A percentile compares a stretch with the other conserved stretches of the same genome.
Evolutionary conservation across 2,113 vertebrate genomes (phyloP).

Genomic region (Eretmochelys imbricata): DNA sequence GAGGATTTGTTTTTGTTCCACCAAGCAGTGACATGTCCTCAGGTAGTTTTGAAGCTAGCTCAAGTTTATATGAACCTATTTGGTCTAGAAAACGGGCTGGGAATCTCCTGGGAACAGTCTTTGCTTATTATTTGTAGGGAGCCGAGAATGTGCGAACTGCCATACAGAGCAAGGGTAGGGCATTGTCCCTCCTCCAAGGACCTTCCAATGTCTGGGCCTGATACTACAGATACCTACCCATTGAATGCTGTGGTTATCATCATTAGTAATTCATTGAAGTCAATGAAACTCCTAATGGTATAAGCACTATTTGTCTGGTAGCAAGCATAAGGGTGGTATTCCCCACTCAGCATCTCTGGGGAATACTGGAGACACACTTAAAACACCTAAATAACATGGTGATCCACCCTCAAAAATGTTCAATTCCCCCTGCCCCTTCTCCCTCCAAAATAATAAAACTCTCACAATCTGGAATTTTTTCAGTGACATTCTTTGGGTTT

Average conservation of each 20-base stretch:
- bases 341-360: neutral
- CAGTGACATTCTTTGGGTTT: neutral
- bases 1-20: neutral
- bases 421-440: neutral
- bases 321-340: neutral
- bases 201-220: neutral
- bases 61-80: neutral
- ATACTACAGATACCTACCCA: neutral
- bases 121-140: neutral
- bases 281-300: neutral
- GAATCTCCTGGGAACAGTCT: neutral
- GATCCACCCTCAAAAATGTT: neutral
- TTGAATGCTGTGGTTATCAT: neutral
- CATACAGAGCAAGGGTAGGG: neutral
- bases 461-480: neutral
- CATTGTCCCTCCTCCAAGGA: neutral
- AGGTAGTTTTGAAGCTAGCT: neutral
- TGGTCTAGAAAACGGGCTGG: neutral
- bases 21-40: neutral
- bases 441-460: slow-evolving; percentile 28
- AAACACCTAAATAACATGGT: too few relatives aligned
- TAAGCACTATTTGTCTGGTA: neutral
- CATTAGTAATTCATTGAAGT: neutral
- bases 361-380: too few relatives aligned
- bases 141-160: neutral